These are phyloP conservation scores for Nephila pilipes DNA, from an alignment of 1,140 invertebrate genomes.

Conservation along the genomic window DNA sequence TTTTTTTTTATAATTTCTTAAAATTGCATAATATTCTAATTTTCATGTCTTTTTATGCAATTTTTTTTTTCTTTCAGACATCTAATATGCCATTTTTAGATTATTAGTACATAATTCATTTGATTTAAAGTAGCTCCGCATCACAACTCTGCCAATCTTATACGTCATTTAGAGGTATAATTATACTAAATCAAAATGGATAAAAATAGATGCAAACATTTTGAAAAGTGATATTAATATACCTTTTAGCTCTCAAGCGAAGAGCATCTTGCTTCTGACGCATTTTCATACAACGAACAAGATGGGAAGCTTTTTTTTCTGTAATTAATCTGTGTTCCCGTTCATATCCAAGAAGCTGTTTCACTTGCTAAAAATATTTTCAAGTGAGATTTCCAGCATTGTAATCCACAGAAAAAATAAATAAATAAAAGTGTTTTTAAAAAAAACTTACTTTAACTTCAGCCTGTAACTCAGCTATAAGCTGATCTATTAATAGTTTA, in stretches of 20 bases:
- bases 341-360: conserved; percentile 63
- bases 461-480: conserved; percentile 81
- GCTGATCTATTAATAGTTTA: conserved; percentile 80
- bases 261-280: conserved; percentile 48
- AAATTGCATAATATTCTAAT: too few species aligned
- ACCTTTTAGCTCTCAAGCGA: conserved; percentile 64
- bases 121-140: too few species aligned
- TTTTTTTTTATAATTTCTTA: too few species aligned
- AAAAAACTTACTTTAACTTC: conserved; percentile 58
- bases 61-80: too few species aligned
- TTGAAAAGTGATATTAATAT: neutral
- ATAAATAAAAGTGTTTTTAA: neutral
- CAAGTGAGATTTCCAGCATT: neutral
- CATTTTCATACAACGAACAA: conserved; percentile 57
- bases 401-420: neutral
- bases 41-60: too few species aligned
- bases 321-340: conserved; percentile 50
- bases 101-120: too few species aligned
- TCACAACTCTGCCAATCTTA: too few species aligned
- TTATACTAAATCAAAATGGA: too few species aligned
- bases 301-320: conserved; percentile 62
- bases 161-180: too few species aligned
- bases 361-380: conserved; percentile 52
- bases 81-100: too few species aligned
- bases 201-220: neutral